Evolutionary conservation across 2,888 invertebrate species (phyloP).

Genomic region (Epinotia demarniana): DNA sequence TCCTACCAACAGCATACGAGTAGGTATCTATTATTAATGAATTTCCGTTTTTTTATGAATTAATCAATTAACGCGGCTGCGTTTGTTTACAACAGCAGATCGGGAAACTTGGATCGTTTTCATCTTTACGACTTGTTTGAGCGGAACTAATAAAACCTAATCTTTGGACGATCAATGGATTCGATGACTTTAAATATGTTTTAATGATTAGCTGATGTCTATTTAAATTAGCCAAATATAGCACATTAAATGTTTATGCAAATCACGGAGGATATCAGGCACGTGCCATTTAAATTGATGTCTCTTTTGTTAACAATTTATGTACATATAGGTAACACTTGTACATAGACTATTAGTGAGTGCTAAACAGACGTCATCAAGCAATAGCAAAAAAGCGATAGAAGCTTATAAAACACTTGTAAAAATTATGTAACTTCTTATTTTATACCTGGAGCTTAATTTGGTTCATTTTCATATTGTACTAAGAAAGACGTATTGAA

Average conservation of each 20-base stretch:
- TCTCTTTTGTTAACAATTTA: neutral
- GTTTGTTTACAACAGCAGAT: neutral
- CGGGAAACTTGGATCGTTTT: constrained; percentile 26
- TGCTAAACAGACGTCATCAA: neutral
- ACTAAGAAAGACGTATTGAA: no score
- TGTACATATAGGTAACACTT: neutral
- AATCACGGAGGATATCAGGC: neutral
- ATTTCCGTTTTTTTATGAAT: neutral
- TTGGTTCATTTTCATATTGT: neutral
- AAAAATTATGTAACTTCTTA: neutral
- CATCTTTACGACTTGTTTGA: constrained; percentile 24
- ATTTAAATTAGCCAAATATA: neutral
- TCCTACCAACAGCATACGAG: no score
- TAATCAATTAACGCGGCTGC: neutral
- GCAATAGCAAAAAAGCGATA: neutral
- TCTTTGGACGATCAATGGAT: constrained; percentile 11
- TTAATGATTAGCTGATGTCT: neutral
- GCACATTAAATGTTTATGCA: constrained; percentile 15
- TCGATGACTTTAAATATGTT: neutral
- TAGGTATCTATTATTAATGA: no score
- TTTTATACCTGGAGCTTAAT: no score
- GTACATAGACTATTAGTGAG: neutral
- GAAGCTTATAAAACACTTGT: neutral
- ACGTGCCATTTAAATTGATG: neutral
- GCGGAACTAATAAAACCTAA: constrained; percentile 33